Base-by-base conservation (phyloP, 2,113 vertebrate genomes). In the Chaetura pelagica region DNA sequence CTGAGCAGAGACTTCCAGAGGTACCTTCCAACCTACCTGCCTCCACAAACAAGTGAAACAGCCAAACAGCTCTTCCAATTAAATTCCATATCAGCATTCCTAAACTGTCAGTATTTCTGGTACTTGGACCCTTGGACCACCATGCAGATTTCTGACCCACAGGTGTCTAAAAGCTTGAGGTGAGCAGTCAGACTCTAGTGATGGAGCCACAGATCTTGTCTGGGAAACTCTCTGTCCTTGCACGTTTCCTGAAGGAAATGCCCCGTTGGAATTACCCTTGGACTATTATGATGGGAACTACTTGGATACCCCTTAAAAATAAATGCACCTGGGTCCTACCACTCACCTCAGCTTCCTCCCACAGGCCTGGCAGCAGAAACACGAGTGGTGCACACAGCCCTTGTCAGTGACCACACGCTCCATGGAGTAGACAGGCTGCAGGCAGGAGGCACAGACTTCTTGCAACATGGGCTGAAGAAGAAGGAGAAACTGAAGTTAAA, bases 341-440 rank as follows among this genome's bases (percentile, higher is more conserved):
- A 94, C 98, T 98, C 97, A 99, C 99, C 98, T 99, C 44, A 99
- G 92, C 88, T 98, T 98, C 97, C 97, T 98, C 78, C 98, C 76
- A 7, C 99, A 99, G 76, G 97, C 64, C 76, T 97, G 98, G 88
- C 99, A 99, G 96, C 98, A 98, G 97, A 99, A 99, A 94, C 99
- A 99, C 0, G 87, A 97, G 96, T 30, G 98, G 94, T 99, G 98
- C 88, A 99, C 97, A 77, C 98, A 97, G 44, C 96, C 87, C 87
- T 97, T 98, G 94, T 98, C 98, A 23, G 97, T 78, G 40, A 92
- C 92, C 62, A 98, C 97, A 93, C 96, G 81, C 96, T 99, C 98
- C 98, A 98, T 97, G 32, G 97, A 84, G 91, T 98, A 98, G 82
- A 98, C 98, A 12, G 98, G 97, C 94, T 97, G 98, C 80, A 96